A percentile compares a stretch with the other conserved stretches of the same genome.
These are phyloP conservation scores for Eupeodes luniger DNA, from an alignment of 2,888 invertebrate species.

Conservation along the genomic window DNA sequence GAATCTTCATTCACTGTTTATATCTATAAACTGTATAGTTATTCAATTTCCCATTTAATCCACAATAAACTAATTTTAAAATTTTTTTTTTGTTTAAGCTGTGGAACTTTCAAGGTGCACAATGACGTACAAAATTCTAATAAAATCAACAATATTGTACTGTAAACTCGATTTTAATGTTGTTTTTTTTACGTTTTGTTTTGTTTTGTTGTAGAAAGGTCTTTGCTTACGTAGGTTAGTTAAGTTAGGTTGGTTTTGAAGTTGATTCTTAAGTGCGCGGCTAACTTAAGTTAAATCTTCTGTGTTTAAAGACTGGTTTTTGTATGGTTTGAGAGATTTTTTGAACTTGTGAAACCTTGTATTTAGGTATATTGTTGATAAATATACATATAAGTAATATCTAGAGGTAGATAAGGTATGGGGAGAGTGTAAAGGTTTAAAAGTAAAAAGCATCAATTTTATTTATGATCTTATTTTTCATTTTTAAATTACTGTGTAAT, in stretches of 20 bases:
- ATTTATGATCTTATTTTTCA: too few relatives aligned
- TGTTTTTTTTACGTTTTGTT: not conserved
- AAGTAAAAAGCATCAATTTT: too few relatives aligned
- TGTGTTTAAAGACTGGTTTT: slow-evolving; percentile 20
- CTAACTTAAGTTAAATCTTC: not conserved
- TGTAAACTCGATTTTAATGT: slow-evolving; percentile 5
- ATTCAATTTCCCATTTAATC: slow-evolving; percentile 3
- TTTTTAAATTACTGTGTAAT: too few relatives aligned
- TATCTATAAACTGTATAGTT: too few relatives aligned
- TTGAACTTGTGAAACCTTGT: slow-evolving; percentile 24
- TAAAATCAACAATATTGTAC: slow-evolving; percentile 20
- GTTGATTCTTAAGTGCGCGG: slow-evolving; percentile 17
- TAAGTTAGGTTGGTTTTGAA: not conserved
- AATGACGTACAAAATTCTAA: slow-evolving; percentile 50
- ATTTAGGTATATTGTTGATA: not conserved
- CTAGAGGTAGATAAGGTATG: not conserved
- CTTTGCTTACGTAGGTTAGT: slow-evolving; percentile 35
- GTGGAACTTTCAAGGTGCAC: slow-evolving; percentile 37
- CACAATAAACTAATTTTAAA: not conserved
- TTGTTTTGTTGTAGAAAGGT: slow-evolving; percentile 15
- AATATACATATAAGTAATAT: not conserved
- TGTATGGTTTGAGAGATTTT: slow-evolving; percentile 1
- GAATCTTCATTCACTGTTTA: not conserved
- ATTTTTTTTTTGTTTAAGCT: not conserved
- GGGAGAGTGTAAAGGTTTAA: too few relatives aligned